Evolutionary conservation across 1,140 invertebrate species (phyloP), one percentile per base, ranked within the genome.

Genomic region (Cheumatopsyche charites): DNA sequence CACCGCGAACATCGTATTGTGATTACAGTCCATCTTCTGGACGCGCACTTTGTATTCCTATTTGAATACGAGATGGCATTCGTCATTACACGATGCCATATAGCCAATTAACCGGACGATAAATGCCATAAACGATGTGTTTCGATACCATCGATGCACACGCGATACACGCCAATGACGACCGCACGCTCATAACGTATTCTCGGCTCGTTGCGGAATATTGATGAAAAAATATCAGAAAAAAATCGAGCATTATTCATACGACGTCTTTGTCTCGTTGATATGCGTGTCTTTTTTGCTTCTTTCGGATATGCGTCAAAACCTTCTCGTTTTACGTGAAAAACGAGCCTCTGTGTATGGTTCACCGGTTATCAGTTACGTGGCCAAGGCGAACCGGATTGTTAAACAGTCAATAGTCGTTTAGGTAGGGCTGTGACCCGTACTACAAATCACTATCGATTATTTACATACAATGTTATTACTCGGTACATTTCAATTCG

Each of bases 131-230:
- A 17, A 52, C 7, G 15, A 52, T 17, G 15, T 52, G 15, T 52
- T 17, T 17, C 47, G 47, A 52, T 52, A 52, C 15, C 47, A 36
- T 3, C 29, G 7, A 17, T 1, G 19, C 47, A 17, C 47, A 52
- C 47, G 47, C 47, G 47, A 52, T 52, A 47, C 15, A 52, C 15
- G 15, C 19, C 47, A 52, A 52, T 52, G 47, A 52, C 47, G 47
- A 13, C 47, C 47, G 47, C 47, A 15, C 19, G 15, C 15, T 52
- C 47, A 17, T 52, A 52, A 52, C 4, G 15, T 17, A 52, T 52
- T 52, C 47, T 52, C 47, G 19, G 7, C 15, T 36, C 29, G 29
- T 3, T 36, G 29, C 29, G 9, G 29, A 36, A 36, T 36, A 36
- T 36, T 36, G 1, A 52, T 47, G 47, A 17, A 11, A 9, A 52